phyloP scores from a whole-genome alignment of 1,140 invertebrate species.

The Lucilia cuprina region DNA sequence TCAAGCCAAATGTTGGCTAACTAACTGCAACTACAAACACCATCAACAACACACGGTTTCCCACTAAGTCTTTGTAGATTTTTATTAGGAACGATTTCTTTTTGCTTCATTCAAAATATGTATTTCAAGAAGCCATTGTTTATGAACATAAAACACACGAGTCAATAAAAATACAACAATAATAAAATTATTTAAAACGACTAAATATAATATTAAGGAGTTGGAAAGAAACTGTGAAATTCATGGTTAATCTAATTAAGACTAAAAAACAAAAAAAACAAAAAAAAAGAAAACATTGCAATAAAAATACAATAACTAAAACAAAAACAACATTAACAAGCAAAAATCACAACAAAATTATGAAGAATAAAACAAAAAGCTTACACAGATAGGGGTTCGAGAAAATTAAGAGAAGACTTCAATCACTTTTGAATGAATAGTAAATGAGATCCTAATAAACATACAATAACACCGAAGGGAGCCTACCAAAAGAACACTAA shows the following conservation, averaged over 20 bases:
- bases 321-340: not conserved
- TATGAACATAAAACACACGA: not conserved
- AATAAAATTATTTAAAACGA: no score
- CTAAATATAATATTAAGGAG: not conserved
- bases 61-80: not conserved
- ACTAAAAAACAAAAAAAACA: not conserved
- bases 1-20: no score
- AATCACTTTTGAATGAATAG: conserved; percentile 11
- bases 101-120: not conserved
- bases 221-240: not conserved
- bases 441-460: not conserved
- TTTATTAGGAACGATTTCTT: no score
- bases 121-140: not conserved
- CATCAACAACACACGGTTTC: not conserved
- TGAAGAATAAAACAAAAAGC: not conserved
- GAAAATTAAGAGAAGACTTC: not conserved
- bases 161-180: not conserved
- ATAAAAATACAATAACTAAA: not conserved
- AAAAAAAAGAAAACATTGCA: not conserved
- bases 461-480: conserved; percentile 27
- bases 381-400: not conserved
- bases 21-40: no score
- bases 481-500: not conserved
- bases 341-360: not conserved
- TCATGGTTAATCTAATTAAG: conserved; percentile 4